Base-by-base conservation (phyloP, 2,797 vertebrate species). In the Ctenochaetus hawaiiensis region DNA sequence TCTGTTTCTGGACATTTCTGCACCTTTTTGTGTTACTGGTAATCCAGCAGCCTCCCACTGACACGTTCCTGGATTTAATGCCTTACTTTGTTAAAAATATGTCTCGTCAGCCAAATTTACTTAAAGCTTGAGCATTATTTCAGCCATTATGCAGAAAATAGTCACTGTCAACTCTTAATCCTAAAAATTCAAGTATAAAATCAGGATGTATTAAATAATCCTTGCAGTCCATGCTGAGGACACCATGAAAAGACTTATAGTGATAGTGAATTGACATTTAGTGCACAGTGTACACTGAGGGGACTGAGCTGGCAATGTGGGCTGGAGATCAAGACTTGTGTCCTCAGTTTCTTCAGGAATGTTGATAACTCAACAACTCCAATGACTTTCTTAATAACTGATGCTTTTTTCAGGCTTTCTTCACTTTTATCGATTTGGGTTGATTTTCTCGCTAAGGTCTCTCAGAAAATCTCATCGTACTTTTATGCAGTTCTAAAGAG, bases 131-230 rank as follows among this genome's bases (percentile, higher is more conserved):
- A 48, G n/a, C 10, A 10, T 10, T 39, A 39, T 1, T n/a, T 18
- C 10, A 18, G 8, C 8, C 18, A n/a, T 48, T n/a, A 48, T n/a
- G 18, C 47, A 48, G 17, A n/a, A n/a, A 48, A 48, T 48, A 8
- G 47, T 48, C 17, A 17, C 7, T 18, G 47, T 48, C 2, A 48
- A 48, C 6, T 8, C 17, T 18, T 48, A 48, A 48, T 48, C 45
- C 17, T 0, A n/a, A 48, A 47, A 44, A 44, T 5, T 13, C 4
- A 14, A 48, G 9, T n/a, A n/a, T 9, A 48, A 48, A 52, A 14
- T 53, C 3, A 56, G 14, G 60, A 30, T 14, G 20, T 22, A 65
- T 26, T 11, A 30, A 69, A 47, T n/a, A 20, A 75, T 67, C 22
- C 6, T 43, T 59, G 6, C 1, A n/a, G 43, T 5, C 41, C 47